phyloP scores from a whole-genome alignment of 2,888 invertebrate species.

The Hydropsyche betteni region DNA sequence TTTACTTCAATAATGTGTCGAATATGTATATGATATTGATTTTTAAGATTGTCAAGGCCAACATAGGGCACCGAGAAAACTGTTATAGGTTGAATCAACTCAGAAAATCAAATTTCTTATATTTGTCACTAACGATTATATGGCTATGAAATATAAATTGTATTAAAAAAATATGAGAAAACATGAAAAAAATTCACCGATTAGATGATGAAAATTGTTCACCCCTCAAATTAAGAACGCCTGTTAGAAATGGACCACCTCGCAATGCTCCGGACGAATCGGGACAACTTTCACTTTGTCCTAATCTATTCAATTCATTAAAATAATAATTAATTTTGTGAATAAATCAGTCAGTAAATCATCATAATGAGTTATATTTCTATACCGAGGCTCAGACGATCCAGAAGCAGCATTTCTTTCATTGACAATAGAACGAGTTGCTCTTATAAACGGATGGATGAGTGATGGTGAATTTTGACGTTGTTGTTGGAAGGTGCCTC shows the following conservation, averaged over 20 bases:
- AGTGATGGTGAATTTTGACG: slow-evolving; percentile 61
- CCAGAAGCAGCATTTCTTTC: slow-evolving; percentile 37
- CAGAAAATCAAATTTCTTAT: too few relatives aligned
- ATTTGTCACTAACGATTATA: too few relatives aligned
- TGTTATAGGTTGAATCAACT: too few relatives aligned
- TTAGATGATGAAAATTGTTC: slow-evolving; percentile 37
- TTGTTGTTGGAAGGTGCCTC: slow-evolving; percentile 74
- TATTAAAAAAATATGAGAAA: neutral
- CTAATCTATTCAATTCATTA: neutral
- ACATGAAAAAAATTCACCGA: slow-evolving; percentile 34
- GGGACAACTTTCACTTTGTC: slow-evolving; percentile 43
- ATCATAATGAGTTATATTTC: neutral
- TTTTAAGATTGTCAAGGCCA: too few relatives aligned
- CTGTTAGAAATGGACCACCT: slow-evolving; percentile 48
- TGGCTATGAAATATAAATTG: neutral
- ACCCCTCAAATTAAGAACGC: slow-evolving; percentile 49
- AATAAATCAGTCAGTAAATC: neutral
- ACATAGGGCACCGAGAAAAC: too few relatives aligned
- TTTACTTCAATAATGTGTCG: too few relatives aligned
- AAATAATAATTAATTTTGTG: neutral
- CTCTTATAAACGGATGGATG: slow-evolving; percentile 63
- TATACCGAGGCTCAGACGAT: slow-evolving; percentile 22
- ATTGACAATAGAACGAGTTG: slow-evolving; percentile 58
- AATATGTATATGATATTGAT: too few relatives aligned
- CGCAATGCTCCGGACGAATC: slow-evolving; percentile 36